A percentile compares a stretch with the other conserved stretches of the same genome.
Conservation (phyloP, 2,797 vertebrate genomes). For the Macrochelys suwanniensis region DNA sequence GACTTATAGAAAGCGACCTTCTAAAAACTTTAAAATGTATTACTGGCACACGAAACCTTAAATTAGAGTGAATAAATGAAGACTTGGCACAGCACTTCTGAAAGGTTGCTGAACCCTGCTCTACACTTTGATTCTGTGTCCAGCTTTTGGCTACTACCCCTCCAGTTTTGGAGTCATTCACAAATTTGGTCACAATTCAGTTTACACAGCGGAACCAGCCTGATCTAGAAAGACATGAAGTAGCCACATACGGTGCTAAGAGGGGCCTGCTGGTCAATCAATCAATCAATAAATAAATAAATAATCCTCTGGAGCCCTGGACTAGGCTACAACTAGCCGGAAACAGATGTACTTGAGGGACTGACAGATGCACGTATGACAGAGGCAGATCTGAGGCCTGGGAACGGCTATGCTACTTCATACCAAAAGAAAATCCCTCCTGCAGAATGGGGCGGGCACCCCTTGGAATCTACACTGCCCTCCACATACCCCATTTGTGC, state of each 20-base stretch:
- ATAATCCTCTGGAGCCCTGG: neutral
- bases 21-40: too few relatives aligned
- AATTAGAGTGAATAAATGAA: too few relatives aligned
- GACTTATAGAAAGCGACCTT: too few relatives aligned
- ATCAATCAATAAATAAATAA: too few relatives aligned
- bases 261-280: neutral
- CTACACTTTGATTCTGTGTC: neutral
- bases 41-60: too few relatives aligned
- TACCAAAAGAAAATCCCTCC: neutral
- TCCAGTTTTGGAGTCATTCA: neutral
- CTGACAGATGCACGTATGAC: neutral
- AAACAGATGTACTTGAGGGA: neutral
- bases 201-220: neutral
- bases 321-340: neutral
- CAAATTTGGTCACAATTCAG: neutral
- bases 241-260: neutral
- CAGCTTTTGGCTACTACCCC: neutral
- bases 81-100: too few relatives aligned
- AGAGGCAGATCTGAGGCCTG: neutral
- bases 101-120: too few relatives aligned
- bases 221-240: neutral
- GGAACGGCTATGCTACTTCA: neutral
- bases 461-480: neutral
- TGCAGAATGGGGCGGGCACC: neutral
- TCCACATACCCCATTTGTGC: neutral